Evolutionary conservation across 1,140 invertebrate genomes (phyloP), one percentile per base, ranked within the genome.

Genomic region (Brachionus sp.): DNA sequence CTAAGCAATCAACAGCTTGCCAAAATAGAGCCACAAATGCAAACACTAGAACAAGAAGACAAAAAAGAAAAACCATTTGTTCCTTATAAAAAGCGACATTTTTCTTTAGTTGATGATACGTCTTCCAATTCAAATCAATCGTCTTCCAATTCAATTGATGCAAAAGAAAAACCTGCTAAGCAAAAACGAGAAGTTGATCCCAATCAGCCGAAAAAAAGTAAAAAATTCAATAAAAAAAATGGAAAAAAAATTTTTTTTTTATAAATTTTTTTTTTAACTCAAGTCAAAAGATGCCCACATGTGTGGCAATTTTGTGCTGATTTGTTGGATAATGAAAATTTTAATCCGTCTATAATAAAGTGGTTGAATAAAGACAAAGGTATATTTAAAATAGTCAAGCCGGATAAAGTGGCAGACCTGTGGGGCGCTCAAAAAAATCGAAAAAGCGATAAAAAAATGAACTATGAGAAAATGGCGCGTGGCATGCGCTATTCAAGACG

Each of bases 281-380:
- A 19, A 80, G 77, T 80, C 39, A 80, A 80, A 25, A 37, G 77
- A 33, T 80, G 77, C 57, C 77, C 77, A 25, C 77, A 80, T 80
- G 77, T 80, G n/a, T 80, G 77, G 77, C 77, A 80, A 44, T 80
- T 80, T 29, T 80, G 77, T 44, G 62, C 50, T 37, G 77, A 80
- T 44, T 80, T 80, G 33, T 37, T 80, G 12, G 77, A 80, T 25
- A 80, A 80, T 66, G 77, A 80, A 23, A 80, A 62, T 7, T 80
- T 62, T 66, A 80, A 80, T 62, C 77, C 77, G 29, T 13, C 46
- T 9, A 80, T 80, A 2, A 80, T 80, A 16, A 80, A 80, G 57
- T 80, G 77, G 77, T 37, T 80, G 77, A 80, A 80, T 23, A 80
- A 80, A 44, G 77, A 80, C 19, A 57, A 80, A 80, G 77, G 77